phyloP scores from a whole-genome alignment of 2,888 invertebrate genomes.

The Entomobrya multifasciata region DNA sequence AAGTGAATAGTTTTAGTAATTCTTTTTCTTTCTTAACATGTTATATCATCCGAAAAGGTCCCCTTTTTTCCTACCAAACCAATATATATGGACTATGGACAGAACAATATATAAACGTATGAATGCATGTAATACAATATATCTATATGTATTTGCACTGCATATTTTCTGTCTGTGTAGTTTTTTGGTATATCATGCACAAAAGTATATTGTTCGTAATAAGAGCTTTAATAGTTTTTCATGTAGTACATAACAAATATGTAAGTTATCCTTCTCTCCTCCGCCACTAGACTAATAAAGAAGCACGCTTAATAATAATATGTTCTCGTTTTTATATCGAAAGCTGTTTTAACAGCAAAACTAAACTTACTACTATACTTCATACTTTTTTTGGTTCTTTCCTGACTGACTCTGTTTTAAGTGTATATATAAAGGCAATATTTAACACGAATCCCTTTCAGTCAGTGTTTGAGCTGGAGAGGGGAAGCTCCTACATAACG shows the following conservation, averaged over 20 bases:
- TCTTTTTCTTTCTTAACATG: not conserved
- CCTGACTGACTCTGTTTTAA: slow-evolving; percentile 23
- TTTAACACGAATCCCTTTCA: slow-evolving; percentile 56
- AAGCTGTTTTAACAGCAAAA: slow-evolving; percentile 26
- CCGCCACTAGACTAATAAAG: no score
- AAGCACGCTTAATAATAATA: not conserved
- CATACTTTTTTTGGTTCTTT: slow-evolving; percentile 29
- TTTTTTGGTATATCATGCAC: no score
- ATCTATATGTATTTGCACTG: not conserved
- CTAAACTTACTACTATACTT: no score
- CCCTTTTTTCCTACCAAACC: no score
- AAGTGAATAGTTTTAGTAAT: not conserved
- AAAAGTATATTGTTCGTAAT: no score
- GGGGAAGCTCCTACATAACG: slow-evolving; percentile 46
- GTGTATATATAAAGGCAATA: slow-evolving; percentile 59
- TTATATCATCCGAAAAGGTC: slow-evolving; percentile 30
- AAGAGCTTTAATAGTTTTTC: not conserved
- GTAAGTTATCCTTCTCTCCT: slow-evolving; percentile 24
- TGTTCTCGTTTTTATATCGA: not conserved
- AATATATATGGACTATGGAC: no score
- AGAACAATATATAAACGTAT: not conserved
- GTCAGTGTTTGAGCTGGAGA: slow-evolving; percentile 64
- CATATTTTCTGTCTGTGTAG: no score
- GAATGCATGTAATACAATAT: not conserved
- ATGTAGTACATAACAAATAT: slow-evolving; percentile 11